Base-by-base conservation (phyloP, 1,140 invertebrate genomes). In the Acromyrmex heyeri region DNA sequence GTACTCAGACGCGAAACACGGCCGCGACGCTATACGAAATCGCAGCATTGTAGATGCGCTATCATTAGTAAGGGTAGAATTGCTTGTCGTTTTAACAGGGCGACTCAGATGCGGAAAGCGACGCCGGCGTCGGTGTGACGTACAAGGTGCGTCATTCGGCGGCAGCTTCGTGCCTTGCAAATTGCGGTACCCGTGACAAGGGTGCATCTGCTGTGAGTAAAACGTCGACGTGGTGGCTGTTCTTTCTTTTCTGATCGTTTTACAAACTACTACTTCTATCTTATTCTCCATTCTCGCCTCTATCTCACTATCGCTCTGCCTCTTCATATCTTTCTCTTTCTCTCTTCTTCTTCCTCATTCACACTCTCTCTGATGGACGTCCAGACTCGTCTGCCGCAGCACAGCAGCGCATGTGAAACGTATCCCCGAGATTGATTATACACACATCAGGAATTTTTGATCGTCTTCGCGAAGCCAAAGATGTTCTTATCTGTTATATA, bases 101-200 rank as follows among this genome's bases (percentile, higher is more conserved):
- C 91, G 95, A 95, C 91, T 95, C 94, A 83, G 95, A 95, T 86
- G 94, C 91, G 50, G 95, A 95, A 91, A 95, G 94, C 92, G 95
- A 95, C 91, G 87, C 92, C 77, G 95, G 94, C 77, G 93, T 95
- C 90, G 94, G 94, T 67, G 94, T 94, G 85, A 95, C 94, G 85
- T 95, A 95, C 92, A 95, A 95, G 93, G 91, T 94, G 87, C 94
- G 94, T 91, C 93, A 94, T 93, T 95, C 95, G 90, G 94, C 94
- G 87, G 94, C 95, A 83, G 94, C 94, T 87, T 95, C 95, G 85
- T 95, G 95, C 89, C 94, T 95, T 90, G 94, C 94, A 70, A 95
- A 95, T 94, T 95, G 95, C 87, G 89, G 94, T 87, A 93, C 92
- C 86, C 94, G 95, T 61, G 95, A 95, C 88, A 95, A 95, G 92